A percentile compares a stretch with the other conserved stretches of the same genome.
These are phyloP conservation scores for Drosophila flavopinicola DNA, from an alignment of 2,888 invertebrate species.

Conservation along the genomic window DNA sequence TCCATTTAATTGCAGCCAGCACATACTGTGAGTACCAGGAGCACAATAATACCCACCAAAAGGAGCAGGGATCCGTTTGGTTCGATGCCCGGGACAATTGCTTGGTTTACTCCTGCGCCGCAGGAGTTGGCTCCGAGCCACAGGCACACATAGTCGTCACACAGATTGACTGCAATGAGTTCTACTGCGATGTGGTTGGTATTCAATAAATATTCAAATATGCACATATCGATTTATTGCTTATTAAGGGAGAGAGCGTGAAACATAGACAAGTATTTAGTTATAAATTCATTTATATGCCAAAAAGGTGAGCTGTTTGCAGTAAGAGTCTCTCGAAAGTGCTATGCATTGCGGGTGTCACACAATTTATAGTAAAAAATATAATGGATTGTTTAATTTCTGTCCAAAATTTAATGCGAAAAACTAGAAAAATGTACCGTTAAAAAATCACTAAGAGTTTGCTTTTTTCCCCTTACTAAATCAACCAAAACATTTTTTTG, in stretches of 20 bases:
- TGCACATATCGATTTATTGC: neutral
- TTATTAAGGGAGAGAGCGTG: neutral
- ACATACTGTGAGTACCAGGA: constrained; percentile 62
- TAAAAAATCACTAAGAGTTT: too few species aligned
- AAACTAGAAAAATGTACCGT: too few species aligned
- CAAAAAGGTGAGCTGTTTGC: too few species aligned
- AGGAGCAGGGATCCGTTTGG: constrained; percentile 82
- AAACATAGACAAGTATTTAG: too few species aligned
- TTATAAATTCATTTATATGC: too few species aligned
- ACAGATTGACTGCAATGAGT: constrained; percentile 79
- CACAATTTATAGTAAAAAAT: too few species aligned
- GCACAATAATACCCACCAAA: constrained; percentile 54
- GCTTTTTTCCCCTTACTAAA: too few species aligned
- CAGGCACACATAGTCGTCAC: constrained; percentile 64
- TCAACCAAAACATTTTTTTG: too few species aligned
- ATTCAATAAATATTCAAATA: neutral
- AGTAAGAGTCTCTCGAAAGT: too few species aligned
- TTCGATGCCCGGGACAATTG: constrained; percentile 78
- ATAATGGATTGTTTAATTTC: too few species aligned
- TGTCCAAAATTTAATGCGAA: too few species aligned
- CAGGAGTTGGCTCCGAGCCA: constrained; percentile 55
- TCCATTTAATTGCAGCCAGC: constrained; percentile 10
- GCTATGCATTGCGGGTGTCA: too few species aligned
- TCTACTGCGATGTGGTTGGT: constrained; percentile 83
- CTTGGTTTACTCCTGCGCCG: constrained; percentile 76